A percentile compares a stretch with the other conserved stretches of the same genome.
Evolutionary conservation across 2,113 vertebrate species (phyloP).

Genomic region (Pygoscelis adeliae): DNA sequence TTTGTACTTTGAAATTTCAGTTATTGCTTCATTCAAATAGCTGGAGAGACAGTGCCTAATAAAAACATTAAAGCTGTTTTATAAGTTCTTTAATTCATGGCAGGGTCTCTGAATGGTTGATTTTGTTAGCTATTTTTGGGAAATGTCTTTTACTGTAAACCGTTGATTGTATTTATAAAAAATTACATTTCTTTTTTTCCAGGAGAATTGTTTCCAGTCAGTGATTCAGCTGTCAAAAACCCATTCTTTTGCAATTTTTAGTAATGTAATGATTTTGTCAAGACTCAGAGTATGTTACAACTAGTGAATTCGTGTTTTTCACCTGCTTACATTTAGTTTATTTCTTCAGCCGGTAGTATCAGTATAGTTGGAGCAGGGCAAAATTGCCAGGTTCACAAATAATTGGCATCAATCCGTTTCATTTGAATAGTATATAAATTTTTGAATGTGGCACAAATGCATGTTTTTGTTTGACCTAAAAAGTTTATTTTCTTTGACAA

Average conservation of each 20-base stretch:
- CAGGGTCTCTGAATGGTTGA: not conserved
- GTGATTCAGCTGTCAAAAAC: constrained; percentile 28
- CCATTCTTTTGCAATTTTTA: not conserved
- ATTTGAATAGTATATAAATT: not conserved
- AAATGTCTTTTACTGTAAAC: constrained; percentile 39
- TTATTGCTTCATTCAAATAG: constrained; percentile 10
- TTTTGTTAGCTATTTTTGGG: not conserved
- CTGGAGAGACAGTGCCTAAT: not conserved
- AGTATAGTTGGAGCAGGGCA: not conserved
- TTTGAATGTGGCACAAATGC: not conserved
- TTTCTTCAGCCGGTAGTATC: not conserved
- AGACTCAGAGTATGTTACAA: not conserved
- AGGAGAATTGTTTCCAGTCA: constrained; percentile 2
- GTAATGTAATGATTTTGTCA: not conserved
- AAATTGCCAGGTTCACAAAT: not conserved
- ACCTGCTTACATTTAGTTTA: not conserved
- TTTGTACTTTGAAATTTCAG: not conserved
- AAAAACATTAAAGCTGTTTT: not conserved
- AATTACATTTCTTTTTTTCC: not conserved
- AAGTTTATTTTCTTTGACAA: not conserved
- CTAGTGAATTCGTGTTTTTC: not conserved
- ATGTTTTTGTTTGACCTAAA: not conserved
- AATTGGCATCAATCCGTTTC: not conserved
- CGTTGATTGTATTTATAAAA: not conserved
- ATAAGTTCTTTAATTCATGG: not conserved